Percentiles rank a stretch among this genome's conserved stretches.
phyloP scores from a whole-genome alignment of 2,113 vertebrate species.

The Numida meleagris region DNA sequence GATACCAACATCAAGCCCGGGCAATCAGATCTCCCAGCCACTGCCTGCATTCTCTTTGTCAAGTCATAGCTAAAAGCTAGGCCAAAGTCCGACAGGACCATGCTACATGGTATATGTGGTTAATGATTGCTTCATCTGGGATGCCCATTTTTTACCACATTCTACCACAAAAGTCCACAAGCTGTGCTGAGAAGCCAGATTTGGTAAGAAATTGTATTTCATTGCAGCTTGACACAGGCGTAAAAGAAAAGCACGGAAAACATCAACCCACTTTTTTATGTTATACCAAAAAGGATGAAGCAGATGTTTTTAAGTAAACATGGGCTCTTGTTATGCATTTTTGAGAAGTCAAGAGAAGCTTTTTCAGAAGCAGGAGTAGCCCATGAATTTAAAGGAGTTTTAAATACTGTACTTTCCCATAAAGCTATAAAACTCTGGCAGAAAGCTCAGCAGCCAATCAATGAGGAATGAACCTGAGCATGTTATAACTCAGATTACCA shows the following conservation, averaged over 20 bases:
- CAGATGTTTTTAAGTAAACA: constrained; percentile 86
- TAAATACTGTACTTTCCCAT: constrained; percentile 82
- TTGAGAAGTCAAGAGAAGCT: constrained; percentile 73
- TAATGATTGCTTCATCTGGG: not conserved
- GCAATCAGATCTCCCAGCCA: not conserved
- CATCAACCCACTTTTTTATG: constrained; percentile 74
- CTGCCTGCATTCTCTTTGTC: not conserved
- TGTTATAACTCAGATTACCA: constrained; percentile 84
- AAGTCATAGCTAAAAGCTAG: not conserved
- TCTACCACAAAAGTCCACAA: not conserved
- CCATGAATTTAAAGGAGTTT: constrained; percentile 78
- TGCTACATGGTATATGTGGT: rapidly evolving
- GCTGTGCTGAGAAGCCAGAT: not conserved
- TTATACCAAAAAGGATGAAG: constrained; percentile 69
- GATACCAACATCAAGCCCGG: not conserved
- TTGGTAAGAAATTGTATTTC: constrained; percentile 43
- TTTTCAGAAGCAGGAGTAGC: constrained; percentile 81
- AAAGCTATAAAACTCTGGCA: constrained; percentile 80
- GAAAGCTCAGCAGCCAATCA: constrained; percentile 77
- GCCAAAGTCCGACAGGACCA: not conserved
- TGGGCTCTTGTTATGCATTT: constrained; percentile 69
- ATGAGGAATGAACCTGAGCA: constrained; percentile 75
- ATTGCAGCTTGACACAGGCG: constrained; percentile 58
- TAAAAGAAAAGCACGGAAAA: constrained; percentile 73
- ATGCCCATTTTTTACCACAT: not conserved